phyloP scores from a whole-genome alignment of 2,888 invertebrate genomes.

The Drosophila fulvimacula region DNA sequence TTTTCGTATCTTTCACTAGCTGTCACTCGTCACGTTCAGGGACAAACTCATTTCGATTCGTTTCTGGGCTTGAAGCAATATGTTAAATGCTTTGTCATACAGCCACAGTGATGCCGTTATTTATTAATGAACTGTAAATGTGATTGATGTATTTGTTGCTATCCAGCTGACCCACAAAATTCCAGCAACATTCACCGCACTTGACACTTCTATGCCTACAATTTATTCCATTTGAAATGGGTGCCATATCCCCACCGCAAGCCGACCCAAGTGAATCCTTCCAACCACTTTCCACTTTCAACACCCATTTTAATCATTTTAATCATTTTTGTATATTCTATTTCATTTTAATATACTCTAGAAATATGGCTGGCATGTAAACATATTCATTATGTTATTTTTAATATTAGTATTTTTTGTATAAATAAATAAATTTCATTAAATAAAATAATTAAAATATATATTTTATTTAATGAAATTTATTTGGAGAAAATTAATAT shows the following conservation, averaged over 20 bases:
- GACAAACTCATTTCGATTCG: constrained; percentile 8
- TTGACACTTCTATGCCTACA: constrained; percentile 62
- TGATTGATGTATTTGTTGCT: constrained; percentile 68
- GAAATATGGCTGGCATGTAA: not conserved
- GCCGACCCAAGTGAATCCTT: too few species aligned
- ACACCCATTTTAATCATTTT: not conserved
- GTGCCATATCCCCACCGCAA: not conserved
- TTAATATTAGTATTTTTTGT: too few species aligned
- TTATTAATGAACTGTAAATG: constrained; percentile 77
- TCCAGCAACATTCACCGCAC: constrained; percentile 39
- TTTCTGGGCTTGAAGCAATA: constrained; percentile 14
- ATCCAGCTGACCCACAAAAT: too few species aligned
- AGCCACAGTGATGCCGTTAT: constrained; percentile 66
- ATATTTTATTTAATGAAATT: too few species aligned
- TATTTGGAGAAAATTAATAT: not conserved
- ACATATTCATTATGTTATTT: too few species aligned
- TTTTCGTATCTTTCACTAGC: constrained; percentile 9
- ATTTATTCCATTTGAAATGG: constrained; percentile 54
- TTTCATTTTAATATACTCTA: not conserved
- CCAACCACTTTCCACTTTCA: not conserved
- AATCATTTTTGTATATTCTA: not conserved
- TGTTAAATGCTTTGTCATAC: constrained; percentile 74
- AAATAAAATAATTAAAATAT: too few species aligned
- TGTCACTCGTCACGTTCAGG: constrained; percentile 43
- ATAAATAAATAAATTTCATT: too few species aligned